Evolutionary conservation across 1,140 invertebrate species (phyloP).

Genomic region (Wasmannia auropunctata): DNA sequence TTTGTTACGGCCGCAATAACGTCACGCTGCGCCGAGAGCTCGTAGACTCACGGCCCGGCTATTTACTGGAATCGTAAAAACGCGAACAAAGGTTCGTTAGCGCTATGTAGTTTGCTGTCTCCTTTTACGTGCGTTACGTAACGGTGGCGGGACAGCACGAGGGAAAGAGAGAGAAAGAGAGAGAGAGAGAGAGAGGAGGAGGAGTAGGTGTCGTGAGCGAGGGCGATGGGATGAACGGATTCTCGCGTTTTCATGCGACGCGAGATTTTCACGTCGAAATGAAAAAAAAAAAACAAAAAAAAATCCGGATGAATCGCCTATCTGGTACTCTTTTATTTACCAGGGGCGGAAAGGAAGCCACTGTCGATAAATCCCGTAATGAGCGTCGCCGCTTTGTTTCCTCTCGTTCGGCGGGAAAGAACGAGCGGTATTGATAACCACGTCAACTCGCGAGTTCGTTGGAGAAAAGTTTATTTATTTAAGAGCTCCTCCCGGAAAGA

Average conservation of each 20-base stretch:
- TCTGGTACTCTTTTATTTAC: not conserved
- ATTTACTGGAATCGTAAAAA: conserved; percentile 55
- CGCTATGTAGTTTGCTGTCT: conserved; percentile 3
- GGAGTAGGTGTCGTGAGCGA: not conserved
- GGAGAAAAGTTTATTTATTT: not conserved
- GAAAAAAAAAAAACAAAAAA: not conserved
- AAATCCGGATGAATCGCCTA: not conserved
- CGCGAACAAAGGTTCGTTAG: conserved; percentile 37
- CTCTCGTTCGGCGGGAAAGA: not conserved
- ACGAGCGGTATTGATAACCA: not conserved
- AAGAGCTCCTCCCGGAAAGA: no score
- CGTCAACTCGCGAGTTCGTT: not conserved
- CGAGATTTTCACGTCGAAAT: not conserved
- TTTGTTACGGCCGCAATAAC: conserved; percentile 38
- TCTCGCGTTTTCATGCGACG: conserved; percentile 2
- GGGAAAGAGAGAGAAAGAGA: not conserved
- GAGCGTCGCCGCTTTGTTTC: not conserved
- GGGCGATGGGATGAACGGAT: not conserved
- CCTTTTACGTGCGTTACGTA: conserved; percentile 21
- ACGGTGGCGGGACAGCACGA: not conserved
- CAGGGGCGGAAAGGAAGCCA: not conserved
- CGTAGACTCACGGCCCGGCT: conserved; percentile 12
- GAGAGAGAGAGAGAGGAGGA: not conserved
- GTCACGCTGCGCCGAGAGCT: conserved; percentile 20
- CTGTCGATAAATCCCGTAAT: conserved; percentile 11